Conservation (phyloP, 2,113 vertebrate species). For the Lepidothrix coronata region DNA sequence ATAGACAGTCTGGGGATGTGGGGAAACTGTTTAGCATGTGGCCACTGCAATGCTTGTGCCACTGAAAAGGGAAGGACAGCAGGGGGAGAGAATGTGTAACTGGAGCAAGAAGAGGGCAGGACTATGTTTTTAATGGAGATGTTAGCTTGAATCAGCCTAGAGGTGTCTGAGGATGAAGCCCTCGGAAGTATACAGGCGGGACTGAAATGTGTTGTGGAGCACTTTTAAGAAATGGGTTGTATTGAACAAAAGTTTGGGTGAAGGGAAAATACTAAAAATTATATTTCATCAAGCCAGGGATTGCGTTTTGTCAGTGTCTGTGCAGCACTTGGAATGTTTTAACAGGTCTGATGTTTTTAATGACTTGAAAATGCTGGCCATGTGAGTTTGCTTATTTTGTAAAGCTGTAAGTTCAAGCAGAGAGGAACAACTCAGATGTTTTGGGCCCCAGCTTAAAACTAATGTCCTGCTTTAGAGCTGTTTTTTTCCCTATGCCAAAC, state of each 20-base stretch:
- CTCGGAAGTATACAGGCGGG: neutral
- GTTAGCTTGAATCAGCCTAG: neutral
- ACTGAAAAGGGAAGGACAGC: neutral
- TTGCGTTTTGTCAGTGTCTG: neutral
- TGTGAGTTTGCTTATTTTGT: neutral
- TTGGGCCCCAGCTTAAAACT: neutral
- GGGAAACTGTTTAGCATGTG: neutral
- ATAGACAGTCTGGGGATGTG: neutral
- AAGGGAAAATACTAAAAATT: neutral
- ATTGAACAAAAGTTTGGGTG: neutral
- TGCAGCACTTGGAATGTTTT: neutral
- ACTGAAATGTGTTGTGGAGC: neutral
- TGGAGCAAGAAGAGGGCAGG: neutral
- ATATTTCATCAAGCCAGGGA: neutral
- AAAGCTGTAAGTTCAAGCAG: neutral
- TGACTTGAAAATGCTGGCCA: neutral
- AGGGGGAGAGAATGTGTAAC: neutral
- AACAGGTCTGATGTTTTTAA: neutral
- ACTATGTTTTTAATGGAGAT: neutral
- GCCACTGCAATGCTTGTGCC: neutral
- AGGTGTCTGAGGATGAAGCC: neutral
- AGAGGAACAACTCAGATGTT: neutral
- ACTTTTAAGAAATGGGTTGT: neutral
- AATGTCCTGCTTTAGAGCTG: neutral
- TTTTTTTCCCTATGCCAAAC: neutral